These are phyloP conservation scores for Tenebrio molitor DNA, from an alignment of 1,140 invertebrate species.

Conservation along the genomic window DNA sequence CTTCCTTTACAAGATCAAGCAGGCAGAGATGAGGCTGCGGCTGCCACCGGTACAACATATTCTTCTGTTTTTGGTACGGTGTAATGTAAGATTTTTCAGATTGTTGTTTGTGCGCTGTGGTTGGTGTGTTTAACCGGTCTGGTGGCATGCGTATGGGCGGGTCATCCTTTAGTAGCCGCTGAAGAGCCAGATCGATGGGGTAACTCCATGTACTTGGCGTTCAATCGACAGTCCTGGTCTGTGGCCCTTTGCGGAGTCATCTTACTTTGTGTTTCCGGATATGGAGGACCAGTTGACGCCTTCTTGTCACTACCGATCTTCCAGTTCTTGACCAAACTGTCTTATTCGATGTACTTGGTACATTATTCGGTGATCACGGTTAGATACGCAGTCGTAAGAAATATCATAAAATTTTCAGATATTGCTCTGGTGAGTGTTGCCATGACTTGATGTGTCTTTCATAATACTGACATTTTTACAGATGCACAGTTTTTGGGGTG, in stretches of 20 bases:
- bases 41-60: not conserved
- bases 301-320: conserved; percentile 50
- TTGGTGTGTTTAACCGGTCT: conserved; percentile 29
- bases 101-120: conserved; percentile 28
- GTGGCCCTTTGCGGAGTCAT: conserved; percentile 75
- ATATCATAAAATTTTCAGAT: conserved; percentile 33
- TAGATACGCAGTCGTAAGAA: not conserved
- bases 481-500: not conserved
- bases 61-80: not conserved
- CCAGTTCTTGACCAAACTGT: conserved; percentile 46
- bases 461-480: conserved; percentile 6
- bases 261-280: conserved; percentile 74
- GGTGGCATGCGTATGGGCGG: conserved; percentile 22
- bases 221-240: conserved; percentile 73
- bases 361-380: conserved; percentile 38
- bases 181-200: conserved; percentile 53
- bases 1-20: conserved; percentile 45
- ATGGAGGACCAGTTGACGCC: conserved; percentile 66
- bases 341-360: conserved; percentile 50
- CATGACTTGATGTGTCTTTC: no score
- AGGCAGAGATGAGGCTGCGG: not conserved
- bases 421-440: conserved; percentile 5
- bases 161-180: not conserved
- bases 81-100: not conserved
- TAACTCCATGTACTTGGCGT: conserved; percentile 72